phyloP scores from a whole-genome alignment of 2,113 vertebrate species.

The Percopsis transmontana region DNA sequence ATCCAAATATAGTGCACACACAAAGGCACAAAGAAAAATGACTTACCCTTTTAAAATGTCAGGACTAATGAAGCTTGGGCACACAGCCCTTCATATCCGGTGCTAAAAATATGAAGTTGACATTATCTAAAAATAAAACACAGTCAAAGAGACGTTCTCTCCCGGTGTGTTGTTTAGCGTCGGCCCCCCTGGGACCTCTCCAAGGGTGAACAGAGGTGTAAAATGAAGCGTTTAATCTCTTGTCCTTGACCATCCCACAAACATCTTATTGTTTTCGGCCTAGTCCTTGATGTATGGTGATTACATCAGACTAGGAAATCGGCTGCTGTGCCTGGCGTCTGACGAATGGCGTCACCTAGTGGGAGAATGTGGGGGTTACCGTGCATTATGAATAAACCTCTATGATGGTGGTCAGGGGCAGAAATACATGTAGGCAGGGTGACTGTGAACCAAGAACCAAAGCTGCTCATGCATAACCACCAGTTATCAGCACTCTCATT shows the following conservation, averaged over 20 bases:
- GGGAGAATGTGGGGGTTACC: slow-evolving; percentile 41
- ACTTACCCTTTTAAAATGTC: slow-evolving; percentile 40
- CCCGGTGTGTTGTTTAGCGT: slow-evolving; percentile 12
- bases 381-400: slow-evolving; percentile 25
- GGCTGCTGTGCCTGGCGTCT: slow-evolving; percentile 26
- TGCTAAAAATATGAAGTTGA: slow-evolving; percentile 22
- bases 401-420: slow-evolving; percentile 4
- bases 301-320: slow-evolving; percentile 73
- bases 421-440: background rate
- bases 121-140: slow-evolving; percentile 48
- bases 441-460: too few relatives aligned
- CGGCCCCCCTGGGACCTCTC: slow-evolving; percentile 1
- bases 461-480: too few relatives aligned
- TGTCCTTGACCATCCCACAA: background rate
- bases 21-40: slow-evolving; percentile 13
- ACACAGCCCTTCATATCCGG: slow-evolving; percentile 9
- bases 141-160: slow-evolving; percentile 16
- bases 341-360: slow-evolving; percentile 72
- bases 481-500: too few relatives aligned
- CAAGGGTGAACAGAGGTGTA: slow-evolving; percentile 27
- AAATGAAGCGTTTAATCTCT: slow-evolving; percentile 44
- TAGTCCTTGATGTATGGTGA: slow-evolving; percentile 50
- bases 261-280: slow-evolving; percentile 38
- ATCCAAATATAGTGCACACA: slow-evolving; percentile 7
- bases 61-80: slow-evolving; percentile 26